These are phyloP conservation scores for Lepilemur septentrionalis DNA, from an alignment of 2,797 vertebrate genomes.

Conservation along the genomic window DNA sequence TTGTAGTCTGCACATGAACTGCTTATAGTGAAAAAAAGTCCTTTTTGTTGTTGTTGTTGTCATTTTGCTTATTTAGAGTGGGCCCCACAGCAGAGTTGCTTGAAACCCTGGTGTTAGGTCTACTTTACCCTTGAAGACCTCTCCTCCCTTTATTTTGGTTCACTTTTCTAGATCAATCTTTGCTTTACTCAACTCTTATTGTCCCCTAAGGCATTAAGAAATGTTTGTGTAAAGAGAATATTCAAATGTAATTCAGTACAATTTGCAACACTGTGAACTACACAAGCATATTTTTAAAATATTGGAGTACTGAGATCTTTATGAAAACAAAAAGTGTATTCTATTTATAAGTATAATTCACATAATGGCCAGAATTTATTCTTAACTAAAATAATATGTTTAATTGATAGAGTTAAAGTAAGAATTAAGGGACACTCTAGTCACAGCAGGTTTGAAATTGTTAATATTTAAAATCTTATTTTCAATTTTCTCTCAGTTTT, in stretches of 20 bases:
- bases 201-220: neutral
- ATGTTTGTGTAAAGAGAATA: neutral
- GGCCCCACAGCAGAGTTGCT: neutral
- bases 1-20: neutral
- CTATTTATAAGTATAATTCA: neutral
- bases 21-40: neutral
- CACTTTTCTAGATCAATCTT: neutral
- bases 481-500: neutral
- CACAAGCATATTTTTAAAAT: neutral
- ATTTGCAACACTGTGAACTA: neutral
- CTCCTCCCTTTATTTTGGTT: neutral
- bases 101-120: neutral
- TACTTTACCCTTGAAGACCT: neutral
- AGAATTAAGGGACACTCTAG: neutral
- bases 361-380: neutral
- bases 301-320: neutral
- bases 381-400: neutral
- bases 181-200: neutral
- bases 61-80: neutral
- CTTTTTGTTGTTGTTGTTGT: neutral
- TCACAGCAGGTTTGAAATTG: neutral
- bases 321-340: neutral
- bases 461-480: slow-evolving; percentile 20
- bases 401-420: neutral
- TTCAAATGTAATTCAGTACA: neutral